Base-by-base conservation (phyloP, 1,140 invertebrate species). In the Thalassaphorura encarpata region DNA sequence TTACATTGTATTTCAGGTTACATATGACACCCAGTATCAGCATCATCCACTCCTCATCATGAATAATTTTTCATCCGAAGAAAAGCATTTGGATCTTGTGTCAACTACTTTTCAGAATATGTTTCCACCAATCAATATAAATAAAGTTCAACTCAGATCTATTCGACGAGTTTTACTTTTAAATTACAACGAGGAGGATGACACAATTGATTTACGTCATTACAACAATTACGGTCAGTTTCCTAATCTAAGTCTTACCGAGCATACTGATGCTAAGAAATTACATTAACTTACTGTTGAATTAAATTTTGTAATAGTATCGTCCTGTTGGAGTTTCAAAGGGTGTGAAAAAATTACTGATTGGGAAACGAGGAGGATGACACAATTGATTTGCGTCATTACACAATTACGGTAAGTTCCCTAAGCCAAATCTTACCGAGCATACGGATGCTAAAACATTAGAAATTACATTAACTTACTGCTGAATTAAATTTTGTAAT, bases 81-180 rank as follows among this genome's bases (percentile, higher is more conserved):
- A 48, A 48, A 80, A 85, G 72, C 87, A 97, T 61, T 73, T 94
- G 55, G 92, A 96, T 67, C 72, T 99, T 2, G 91, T 97, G 80
- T 80, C 91, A 11, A 84, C 87, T 4, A 95, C 89, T 76, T 96
- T 97, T 69, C 93, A 97, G 76, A 97, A 97, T 69, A 94, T 98
- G 90, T 97, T 98, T 72, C 96, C 95, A 0, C 84, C 88, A 0
- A 92, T 98, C 45, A 97, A 97, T 74, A 79, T 98, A 50, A 87
- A 87, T 27, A 90, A 77, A 66, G 84, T 76, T 79, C 87, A 93
- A 70, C 75, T 99, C 52, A 89, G 84, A 68, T 83, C 83, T n/a
- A 84, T 98, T 53, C 78, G 84, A 54, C 78, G 95, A 29, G 92
- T 89, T 74, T 80, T 98, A 0, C 74, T 98, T 24, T 75, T 97